Base-by-base conservation (phyloP, 2,113 vertebrate genomes). In the Sphaerodactylus townsendi region DNA sequence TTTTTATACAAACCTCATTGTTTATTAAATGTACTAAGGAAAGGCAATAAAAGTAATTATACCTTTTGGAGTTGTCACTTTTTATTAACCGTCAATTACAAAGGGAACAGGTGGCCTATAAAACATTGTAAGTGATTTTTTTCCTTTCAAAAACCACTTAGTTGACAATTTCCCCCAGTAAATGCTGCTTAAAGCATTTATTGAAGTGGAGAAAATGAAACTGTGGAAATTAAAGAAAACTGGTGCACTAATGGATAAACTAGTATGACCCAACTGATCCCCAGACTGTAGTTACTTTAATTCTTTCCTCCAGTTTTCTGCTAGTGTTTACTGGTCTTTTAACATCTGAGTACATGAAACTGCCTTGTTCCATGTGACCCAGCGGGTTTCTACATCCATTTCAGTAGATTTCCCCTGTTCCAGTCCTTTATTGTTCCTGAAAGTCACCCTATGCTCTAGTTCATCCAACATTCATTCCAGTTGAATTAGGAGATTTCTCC, bases 1-100 rank as follows among this genome's bases (percentile, higher is more conserved):
- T 87, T 84, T 75, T 85, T 10, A 59, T 64, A 77, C 6, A 35
- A 71, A 13, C 35, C 23, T 77, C 1, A 48, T 10, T 48, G 59
- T 46, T 9, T 41, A 78, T 13, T 80, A 68, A 70, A 37, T 78
- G 30, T 41, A 64, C 65, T 82, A 13, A 69, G 21, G 75, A 89
- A 84, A 75, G 56, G 69, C 46, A 15, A 8, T 81, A 13, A 59
- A 69, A 41, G 2, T 25, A 82, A 71, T 72, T 53, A 25, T 2
- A 46, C 10, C 75, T 75, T 10, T 44, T 37, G 37, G 81, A 77
- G 87, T 88, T 48, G 1, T 88, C 23, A 35, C 0, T 77, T 91
- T 90, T 87, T 48, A 68, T 83, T 81, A 81, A 81, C 48, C 70
- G 30, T 81, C 59, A 81, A 73, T 79, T 64, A 82, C 30, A n/a